Evolutionary conservation across 2,797 vertebrate genomes (phyloP).

Genomic region (Mormyrus hasselquistii): DNA sequence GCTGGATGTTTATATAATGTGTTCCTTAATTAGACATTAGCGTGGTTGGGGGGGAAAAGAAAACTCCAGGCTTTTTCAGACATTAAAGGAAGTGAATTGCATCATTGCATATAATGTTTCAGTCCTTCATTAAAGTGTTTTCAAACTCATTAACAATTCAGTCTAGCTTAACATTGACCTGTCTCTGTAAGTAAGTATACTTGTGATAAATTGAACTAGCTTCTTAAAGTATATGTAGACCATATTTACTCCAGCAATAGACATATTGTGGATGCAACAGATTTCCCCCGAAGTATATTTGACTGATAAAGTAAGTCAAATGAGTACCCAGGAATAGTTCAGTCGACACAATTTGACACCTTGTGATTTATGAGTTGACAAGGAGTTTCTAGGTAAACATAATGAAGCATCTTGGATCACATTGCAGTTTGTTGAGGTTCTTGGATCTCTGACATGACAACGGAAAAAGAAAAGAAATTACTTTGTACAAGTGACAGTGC

Average conservation of each 20-base stretch:
- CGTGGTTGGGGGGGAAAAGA: not conserved
- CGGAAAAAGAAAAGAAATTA: not conserved
- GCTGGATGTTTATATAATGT: slow-evolving; percentile 1
- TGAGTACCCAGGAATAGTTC: not conserved
- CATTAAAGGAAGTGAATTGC: not conserved
- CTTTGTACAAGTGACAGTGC: slow-evolving; percentile 5
- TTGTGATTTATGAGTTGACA: not conserved
- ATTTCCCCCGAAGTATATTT: slow-evolving; percentile 4
- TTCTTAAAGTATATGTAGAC: not conserved
- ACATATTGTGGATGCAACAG: slow-evolving; percentile 23
- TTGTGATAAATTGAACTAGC: not conserved
- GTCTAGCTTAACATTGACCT: not conserved
- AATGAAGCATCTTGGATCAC: not conserved
- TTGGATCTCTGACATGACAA: not conserved
- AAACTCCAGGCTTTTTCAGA: slow-evolving; percentile 2
- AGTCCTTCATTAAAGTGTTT: not conserved
- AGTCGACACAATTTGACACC: not conserved
- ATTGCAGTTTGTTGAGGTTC: not conserved
- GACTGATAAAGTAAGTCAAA: not conserved
- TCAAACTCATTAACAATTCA: not conserved
- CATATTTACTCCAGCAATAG: not conserved
- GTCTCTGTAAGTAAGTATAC: not conserved
- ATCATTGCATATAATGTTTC: not conserved
- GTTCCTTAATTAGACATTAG: not conserved
- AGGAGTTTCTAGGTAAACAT: not conserved